phyloP scores from a whole-genome alignment of 2,888 invertebrate species.

The Drosophila stalkeri region DNA sequence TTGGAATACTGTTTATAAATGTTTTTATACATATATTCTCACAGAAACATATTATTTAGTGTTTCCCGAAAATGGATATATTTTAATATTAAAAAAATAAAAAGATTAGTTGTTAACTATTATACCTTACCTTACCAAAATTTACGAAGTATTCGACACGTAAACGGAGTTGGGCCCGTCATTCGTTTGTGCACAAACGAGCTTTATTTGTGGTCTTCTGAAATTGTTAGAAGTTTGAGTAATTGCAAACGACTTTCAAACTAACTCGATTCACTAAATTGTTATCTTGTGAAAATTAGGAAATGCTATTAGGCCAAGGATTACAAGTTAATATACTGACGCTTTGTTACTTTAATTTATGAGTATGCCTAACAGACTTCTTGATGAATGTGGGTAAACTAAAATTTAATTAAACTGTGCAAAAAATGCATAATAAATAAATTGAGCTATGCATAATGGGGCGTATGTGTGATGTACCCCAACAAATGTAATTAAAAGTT shows the following conservation, averaged over 20 bases:
- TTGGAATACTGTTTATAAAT: too few relatives aligned
- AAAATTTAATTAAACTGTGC: slow-evolving; percentile 53
- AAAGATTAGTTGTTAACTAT: too few relatives aligned
- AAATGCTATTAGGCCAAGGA: not conserved
- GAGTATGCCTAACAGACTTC: not conserved
- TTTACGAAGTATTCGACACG: slow-evolving; percentile 11
- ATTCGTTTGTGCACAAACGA: slow-evolving; percentile 11
- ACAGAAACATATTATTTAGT: too few relatives aligned
- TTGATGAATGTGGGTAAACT: slow-evolving; percentile 55
- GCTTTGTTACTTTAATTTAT: slow-evolving; percentile 2
- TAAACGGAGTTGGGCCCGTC: slow-evolving; percentile 18
- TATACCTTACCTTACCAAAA: not conserved
- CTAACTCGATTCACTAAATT: slow-evolving; percentile 13
- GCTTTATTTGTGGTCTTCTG: slow-evolving; percentile 11
- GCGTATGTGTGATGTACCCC: slow-evolving; percentile 25
- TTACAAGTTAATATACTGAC: not conserved
- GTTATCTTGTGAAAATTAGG: slow-evolving; percentile 4
- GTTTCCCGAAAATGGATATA: too few relatives aligned
- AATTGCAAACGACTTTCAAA: slow-evolving; percentile 33
- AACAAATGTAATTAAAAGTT: slow-evolving; percentile 57
- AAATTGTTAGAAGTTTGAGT: slow-evolving; percentile 27
- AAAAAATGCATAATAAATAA: slow-evolving; percentile 53
- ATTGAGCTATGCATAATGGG: slow-evolving; percentile 28
- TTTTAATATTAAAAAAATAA: too few relatives aligned
- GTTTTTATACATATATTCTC: too few relatives aligned